These are phyloP conservation scores for Diorhabda elongata DNA, from an alignment of 1,140 invertebrate species.

Conservation along the genomic window DNA sequence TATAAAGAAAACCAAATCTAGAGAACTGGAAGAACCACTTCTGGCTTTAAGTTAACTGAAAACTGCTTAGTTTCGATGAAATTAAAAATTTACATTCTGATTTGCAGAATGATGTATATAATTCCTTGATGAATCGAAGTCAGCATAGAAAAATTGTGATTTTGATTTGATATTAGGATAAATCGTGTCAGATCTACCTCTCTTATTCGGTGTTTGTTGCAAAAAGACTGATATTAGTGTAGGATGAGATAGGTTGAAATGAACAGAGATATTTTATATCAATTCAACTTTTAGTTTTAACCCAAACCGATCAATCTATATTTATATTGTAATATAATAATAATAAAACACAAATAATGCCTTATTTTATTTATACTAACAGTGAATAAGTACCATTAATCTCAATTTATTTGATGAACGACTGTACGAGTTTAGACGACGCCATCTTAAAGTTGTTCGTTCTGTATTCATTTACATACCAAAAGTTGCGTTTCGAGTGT, in stretches of 20 bases:
- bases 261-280: background rate
- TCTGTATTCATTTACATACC: too few relatives aligned
- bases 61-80: background rate
- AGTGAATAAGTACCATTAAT: too few relatives aligned
- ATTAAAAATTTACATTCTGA: background rate
- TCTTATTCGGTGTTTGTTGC: background rate
- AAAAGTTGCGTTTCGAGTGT: too few relatives aligned
- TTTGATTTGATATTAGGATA: background rate
- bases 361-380: too few relatives aligned
- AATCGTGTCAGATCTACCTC: background rate
- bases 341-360: too few relatives aligned
- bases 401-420: too few relatives aligned
- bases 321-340: too few relatives aligned
- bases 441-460: too few relatives aligned
- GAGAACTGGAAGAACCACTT: conserved; percentile 57
- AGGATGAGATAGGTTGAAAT: background rate
- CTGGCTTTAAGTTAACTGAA: conserved; percentile 62
- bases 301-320: too few relatives aligned
- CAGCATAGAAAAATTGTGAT: background rate
- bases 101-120: conserved; percentile 5
- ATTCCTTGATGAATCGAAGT: background rate
- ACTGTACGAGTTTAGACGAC: too few relatives aligned
- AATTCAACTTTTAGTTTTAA: too few relatives aligned
- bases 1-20: conserved; percentile 48
- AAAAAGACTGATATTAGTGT: background rate